Conservation (phyloP, 2,888 invertebrate genomes). For the Parnassius mnemosyne region DNA sequence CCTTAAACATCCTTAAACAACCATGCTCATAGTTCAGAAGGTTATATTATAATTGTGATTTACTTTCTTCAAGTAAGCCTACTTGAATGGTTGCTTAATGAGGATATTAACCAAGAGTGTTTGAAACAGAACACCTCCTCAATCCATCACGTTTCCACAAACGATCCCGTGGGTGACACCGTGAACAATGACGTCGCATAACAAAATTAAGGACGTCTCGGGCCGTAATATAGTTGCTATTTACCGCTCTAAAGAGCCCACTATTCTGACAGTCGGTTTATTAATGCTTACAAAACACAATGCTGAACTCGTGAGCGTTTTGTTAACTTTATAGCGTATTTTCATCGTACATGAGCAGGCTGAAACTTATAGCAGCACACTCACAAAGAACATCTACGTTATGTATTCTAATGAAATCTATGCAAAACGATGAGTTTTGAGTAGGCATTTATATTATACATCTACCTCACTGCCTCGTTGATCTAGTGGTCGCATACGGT, state of each 20-base stretch:
- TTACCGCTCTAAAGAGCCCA: conserved; percentile 27
- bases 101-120: conserved; percentile 24
- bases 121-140: conserved; percentile 30
- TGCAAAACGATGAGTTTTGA: neutral
- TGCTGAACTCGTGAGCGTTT: conserved; percentile 22
- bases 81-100: conserved; percentile 16
- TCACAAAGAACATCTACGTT: conserved; percentile 3
- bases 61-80: neutral
- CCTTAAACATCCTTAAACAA: too few relatives aligned
- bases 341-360: conserved; percentile 8
- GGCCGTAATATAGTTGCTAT: conserved; percentile 34
- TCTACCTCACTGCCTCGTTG: too few relatives aligned
- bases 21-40: too few relatives aligned
- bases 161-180: conserved; percentile 25
- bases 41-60: neutral
- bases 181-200: conserved; percentile 35
- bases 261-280: conserved; percentile 37
- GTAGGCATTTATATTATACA: too few relatives aligned
- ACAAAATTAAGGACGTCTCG: conserved; percentile 31
- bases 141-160: conserved; percentile 27
- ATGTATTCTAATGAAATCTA: conserved; percentile 7
- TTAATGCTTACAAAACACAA: conserved; percentile 35
- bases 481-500: too few relatives aligned
- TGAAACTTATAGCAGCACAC: conserved; percentile 11
- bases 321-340: conserved; percentile 26